Base-by-base conservation (phyloP, 2,113 vertebrate species). In the Zosterops lateralis region DNA sequence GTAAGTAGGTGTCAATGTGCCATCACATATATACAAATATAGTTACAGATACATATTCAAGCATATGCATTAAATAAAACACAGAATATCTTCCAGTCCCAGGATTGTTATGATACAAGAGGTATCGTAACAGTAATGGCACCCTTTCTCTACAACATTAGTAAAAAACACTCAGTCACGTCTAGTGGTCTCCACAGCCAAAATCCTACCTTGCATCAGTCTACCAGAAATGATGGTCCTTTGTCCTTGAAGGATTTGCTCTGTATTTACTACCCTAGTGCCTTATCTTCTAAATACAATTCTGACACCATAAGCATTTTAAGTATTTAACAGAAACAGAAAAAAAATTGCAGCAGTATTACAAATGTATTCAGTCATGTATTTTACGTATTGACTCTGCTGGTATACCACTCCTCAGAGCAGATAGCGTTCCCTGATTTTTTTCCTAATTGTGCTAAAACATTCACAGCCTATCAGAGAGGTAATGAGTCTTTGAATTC, bases 71-170 rank as follows among this genome's bases (percentile, higher is more conserved):
- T 67, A 67, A 80, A 44, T 66, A 58, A 78, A 51, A 47, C 20
- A 79, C 3, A 44, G 48, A 56, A 47, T 38, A 51, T 3, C 24
- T 78, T 48, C 38, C 8, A 81, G 8, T 42, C 45, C 13, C 50
- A 64, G 19, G 45, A 21, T 3, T 31, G 0, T 19, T 80, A 29
- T 60, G 53, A 84, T 75, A 64, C 24, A 26, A 17, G 12, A 24
- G 13, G 14, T 50, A 18, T 14, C 0, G 0, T 7, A 50, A 8
- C 21, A 56, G 29, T 48, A 68, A 47, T 10, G 40, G 13, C 10
- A 53, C 6, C 22, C 10, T 83, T 87, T 60, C 29, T 61, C 47
- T 60, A 28, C 16, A 74, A n/a, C 7, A 22, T n/a, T 22, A 66
- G 29, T 32, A 3, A 53, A 48, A 90, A 91, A 22, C 0, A 0